These are phyloP conservation scores for Dufourea novaeangliae DNA, from an alignment of 1,140 invertebrate genomes.

Conservation along the genomic window DNA sequence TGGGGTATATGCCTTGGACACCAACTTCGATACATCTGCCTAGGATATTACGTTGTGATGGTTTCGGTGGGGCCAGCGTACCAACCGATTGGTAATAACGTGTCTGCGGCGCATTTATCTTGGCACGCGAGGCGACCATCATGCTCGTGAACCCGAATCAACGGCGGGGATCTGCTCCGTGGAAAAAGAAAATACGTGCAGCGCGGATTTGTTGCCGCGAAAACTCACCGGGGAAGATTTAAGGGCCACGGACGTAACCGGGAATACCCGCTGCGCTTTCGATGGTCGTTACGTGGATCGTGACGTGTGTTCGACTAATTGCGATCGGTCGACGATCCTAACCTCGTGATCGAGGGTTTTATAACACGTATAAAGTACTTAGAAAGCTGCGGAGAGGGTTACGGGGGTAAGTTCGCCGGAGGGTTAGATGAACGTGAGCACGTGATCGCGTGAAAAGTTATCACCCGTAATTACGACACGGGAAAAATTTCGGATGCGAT, in stretches of 20 bases:
- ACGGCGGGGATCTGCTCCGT: conserved; percentile 30
- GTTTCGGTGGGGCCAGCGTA: conserved; percentile 40
- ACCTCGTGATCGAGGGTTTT: neutral
- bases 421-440: neutral
- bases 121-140: conserved; percentile 57
- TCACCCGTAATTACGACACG: conserved; percentile 14
- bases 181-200: conserved; percentile 33
- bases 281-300: neutral
- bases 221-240: conserved; percentile 2
- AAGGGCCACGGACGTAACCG: neutral
- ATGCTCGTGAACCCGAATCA: conserved; percentile 45
- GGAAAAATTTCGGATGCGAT: conserved; percentile 37
- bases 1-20: conserved; percentile 58
- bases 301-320: neutral
- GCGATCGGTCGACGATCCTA: neutral
- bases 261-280: neutral
- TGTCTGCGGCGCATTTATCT: conserved; percentile 61
- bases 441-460: conserved; percentile 48
- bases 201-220: conserved; percentile 31
- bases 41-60: conserved; percentile 35
- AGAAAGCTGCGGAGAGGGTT: neutral
- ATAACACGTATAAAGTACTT: neutral
- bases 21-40: conserved; percentile 44
- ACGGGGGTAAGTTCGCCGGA: neutral
- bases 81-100: conserved; percentile 64